These are phyloP conservation scores for Linurgus olivaceus DNA, from an alignment of 2,797 vertebrate genomes.

Conservation along the genomic window DNA sequence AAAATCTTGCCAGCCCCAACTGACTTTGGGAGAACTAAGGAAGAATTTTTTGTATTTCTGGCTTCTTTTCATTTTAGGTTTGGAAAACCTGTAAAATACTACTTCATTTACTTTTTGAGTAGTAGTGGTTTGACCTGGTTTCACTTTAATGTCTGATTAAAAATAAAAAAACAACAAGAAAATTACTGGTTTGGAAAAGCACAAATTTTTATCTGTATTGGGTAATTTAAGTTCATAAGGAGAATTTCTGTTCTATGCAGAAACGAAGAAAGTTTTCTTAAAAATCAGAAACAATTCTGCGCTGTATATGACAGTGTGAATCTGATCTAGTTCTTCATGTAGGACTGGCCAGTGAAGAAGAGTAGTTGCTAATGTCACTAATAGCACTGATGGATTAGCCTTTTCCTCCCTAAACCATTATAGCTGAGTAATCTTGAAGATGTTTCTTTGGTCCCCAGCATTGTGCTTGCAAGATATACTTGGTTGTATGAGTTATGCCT, in stretches of 20 bases:
- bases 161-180: not conserved
- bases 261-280: not conserved
- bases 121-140: not conserved
- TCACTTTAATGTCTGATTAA: not conserved
- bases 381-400: not conserved
- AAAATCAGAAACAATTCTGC: not conserved
- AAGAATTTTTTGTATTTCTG: not conserved
- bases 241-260: not conserved
- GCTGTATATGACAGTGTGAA: not conserved
- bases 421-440: not conserved
- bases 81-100: not conserved
- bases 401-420: not conserved
- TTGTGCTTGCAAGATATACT: not conserved
- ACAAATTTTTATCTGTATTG: not conserved
- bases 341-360: not conserved
- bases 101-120: not conserved
- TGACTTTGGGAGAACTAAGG: not conserved
- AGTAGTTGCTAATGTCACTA: not conserved
- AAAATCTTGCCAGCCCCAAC: not conserved
- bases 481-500: rapidly evolving
- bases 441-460: not conserved
- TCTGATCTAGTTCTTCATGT: not conserved
- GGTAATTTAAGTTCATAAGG: not conserved
- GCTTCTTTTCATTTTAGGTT: not conserved
- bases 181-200: not conserved